phyloP scores from a whole-genome alignment of 2,888 invertebrate genomes.

The Cancer borealis region DNA sequence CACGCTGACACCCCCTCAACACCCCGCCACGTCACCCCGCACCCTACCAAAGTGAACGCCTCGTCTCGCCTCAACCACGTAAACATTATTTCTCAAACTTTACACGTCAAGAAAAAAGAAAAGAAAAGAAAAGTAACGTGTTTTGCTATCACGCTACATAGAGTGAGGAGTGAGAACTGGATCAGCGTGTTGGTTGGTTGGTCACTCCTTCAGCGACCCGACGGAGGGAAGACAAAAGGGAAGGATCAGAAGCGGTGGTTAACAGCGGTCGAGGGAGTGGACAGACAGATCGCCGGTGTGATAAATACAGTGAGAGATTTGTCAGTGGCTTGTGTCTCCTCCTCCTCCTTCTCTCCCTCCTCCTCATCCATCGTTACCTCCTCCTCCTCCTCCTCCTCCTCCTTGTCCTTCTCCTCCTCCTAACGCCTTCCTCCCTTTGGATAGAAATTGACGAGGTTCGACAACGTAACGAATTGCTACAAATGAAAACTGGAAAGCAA shows the following conservation, averaged over 20 bases:
- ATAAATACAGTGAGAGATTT: conserved; percentile 32
- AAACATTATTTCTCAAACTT: not conserved
- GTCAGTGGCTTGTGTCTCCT: not conserved
- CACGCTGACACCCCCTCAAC: not conserved
- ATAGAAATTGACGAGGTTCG: conserved; percentile 39
- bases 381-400: not conserved
- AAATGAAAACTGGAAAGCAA: conserved; percentile 58
- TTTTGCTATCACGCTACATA: not conserved
- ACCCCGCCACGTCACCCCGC: not conserved
- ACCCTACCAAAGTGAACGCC: not conserved
- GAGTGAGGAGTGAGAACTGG: not conserved
- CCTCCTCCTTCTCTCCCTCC: not conserved
- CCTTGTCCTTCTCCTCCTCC: not conserved
- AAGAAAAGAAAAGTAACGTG: not conserved
- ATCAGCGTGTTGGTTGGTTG: not conserved
- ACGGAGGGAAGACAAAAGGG: not conserved
- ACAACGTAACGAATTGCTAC: conserved; percentile 51
- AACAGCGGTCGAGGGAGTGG: not conserved
- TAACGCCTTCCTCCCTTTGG: not conserved
- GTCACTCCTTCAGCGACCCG: not conserved
- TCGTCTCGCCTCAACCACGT: not conserved
- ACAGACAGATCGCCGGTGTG: conserved; percentile 4
- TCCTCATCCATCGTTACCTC: not conserved
- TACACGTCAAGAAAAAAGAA: not conserved
- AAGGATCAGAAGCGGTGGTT: conserved; percentile 25